Percentiles rank a stretch among this genome's conserved stretches.
These are phyloP conservation scores for Nettapus auritus DNA, from an alignment of 2,113 vertebrate genomes.

Conservation along the genomic window DNA sequence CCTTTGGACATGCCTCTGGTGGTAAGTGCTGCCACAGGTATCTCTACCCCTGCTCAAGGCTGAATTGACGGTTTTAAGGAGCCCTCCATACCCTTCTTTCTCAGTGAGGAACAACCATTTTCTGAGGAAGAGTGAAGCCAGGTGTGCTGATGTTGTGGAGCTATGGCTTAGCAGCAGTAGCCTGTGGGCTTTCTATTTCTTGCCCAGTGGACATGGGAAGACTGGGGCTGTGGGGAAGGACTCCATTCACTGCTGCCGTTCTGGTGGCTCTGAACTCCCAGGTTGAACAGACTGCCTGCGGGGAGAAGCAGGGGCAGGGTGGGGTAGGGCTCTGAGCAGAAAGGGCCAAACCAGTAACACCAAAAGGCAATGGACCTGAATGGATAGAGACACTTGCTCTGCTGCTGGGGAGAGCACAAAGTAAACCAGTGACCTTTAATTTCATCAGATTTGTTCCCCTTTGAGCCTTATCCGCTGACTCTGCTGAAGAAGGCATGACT, in stretches of 20 bases:
- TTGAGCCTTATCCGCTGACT: not conserved
- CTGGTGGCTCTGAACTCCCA: not conserved
- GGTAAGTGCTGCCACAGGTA: not conserved
- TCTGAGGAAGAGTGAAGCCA: not conserved
- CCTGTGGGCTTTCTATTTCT: not conserved
- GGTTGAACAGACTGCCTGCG: not conserved
- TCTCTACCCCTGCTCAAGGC: not conserved
- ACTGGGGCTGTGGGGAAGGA: not conserved
- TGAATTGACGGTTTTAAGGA: not conserved
- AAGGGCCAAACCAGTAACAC: not conserved
- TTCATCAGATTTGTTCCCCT: not conserved
- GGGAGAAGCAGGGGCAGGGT: not conserved
- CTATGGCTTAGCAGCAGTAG: not conserved
- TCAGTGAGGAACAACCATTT: not conserved
- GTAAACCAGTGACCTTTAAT: not conserved
- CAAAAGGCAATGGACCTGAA: not conserved
- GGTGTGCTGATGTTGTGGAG: not conserved
- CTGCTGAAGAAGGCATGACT: not conserved
- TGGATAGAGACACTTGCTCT: not conserved
- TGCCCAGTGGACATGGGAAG: not conserved
- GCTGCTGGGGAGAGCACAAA: not conserved
- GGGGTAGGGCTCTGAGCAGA: not conserved
- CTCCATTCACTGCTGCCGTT: not conserved
- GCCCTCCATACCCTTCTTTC: not conserved
- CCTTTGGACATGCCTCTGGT: not conserved